Base-by-base conservation (phyloP, 2,888 invertebrate species). In the Chesias legatella region DNA sequence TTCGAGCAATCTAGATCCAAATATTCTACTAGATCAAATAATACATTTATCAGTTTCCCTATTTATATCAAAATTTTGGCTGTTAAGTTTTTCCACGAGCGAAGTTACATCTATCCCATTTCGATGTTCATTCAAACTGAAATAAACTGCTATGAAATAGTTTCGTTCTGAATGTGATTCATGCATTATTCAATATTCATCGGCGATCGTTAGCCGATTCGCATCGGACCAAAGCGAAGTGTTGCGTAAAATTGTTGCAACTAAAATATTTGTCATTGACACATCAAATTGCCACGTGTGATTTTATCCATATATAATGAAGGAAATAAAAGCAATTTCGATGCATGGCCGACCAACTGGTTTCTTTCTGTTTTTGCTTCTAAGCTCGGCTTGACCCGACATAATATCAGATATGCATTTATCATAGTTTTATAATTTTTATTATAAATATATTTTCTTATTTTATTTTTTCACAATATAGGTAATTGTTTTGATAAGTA, bases 131-230 rank as follows among this genome's bases (percentile, higher is more conserved):
- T 33, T 33, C 11, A 24, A 33, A 24, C 24, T 33, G 32, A 23
- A 33, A 33, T 33, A 33, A 32, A 32, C 31, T 32, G 31, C 31
- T 23, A n/a, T 32, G 10, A 21, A 30, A 32, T 11, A 32, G 31
- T 32, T 32, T 32, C 22, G 10, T 22, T 7, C 22, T 21, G 7
- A 21, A 5, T n/a, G 10, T 1, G 5, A 11, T 8, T 25, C 29
- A 36, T 36, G 24, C 13, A 30, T 36, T 24, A 36, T 36, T 30
- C 36, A 36, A 17, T 17, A 17, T 17, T 5, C 1, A n/a, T 13
- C 29, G 20, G 7, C 7, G 13, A 27, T 22, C 22, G 22, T 22
- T 22, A 22, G n/a, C 22, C 22, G 22, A 22, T 22, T 22, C 22
- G 22, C 1, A 22, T 22, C 22, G 6, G 6, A 6, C 1, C 22